These are phyloP conservation scores for Limnodromus scolopaceus DNA, from an alignment of 2,797 vertebrate genomes.

Conservation along the genomic window DNA sequence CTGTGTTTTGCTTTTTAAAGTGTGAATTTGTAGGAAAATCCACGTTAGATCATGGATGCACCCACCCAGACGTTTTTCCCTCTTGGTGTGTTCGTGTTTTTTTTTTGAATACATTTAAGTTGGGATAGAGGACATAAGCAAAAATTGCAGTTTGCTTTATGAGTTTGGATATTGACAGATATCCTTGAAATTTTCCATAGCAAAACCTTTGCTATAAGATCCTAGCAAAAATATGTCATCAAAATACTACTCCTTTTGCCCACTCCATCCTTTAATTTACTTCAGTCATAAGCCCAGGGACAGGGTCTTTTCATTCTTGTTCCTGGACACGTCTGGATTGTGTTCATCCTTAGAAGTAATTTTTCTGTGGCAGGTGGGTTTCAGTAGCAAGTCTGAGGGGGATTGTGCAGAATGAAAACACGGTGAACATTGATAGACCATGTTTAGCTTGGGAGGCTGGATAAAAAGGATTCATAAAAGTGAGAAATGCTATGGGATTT, in stretches of 20 bases:
- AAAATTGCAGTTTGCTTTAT: background rate
- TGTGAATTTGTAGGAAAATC: background rate
- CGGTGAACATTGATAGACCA: rapidly evolving
- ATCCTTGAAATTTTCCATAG: background rate
- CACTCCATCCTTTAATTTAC: background rate
- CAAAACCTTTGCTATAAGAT: background rate
- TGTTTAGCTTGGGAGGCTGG: background rate
- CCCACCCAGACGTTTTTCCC: background rate
- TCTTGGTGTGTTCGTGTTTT: background rate
- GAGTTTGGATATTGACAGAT: background rate
- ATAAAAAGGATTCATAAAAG: background rate
- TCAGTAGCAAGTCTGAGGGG: background rate
- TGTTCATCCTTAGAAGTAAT: background rate
- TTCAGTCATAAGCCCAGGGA: background rate
- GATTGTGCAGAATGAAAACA: background rate
- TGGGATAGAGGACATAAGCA: background rate
- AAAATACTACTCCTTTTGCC: background rate
- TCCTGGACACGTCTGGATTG: background rate
- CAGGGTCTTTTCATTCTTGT: background rate
- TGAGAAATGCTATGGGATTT: background rate
- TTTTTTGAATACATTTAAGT: background rate
- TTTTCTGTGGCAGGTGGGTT: background rate
- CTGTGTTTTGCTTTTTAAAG: background rate
- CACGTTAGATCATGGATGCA: rapidly evolving
- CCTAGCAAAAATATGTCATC: background rate